A percentile compares a stretch with the other conserved stretches of the same genome.
These are phyloP conservation scores for Melanogrammus aeglefinus DNA, from an alignment of 2,797 vertebrate genomes.

Conservation along the genomic window DNA sequence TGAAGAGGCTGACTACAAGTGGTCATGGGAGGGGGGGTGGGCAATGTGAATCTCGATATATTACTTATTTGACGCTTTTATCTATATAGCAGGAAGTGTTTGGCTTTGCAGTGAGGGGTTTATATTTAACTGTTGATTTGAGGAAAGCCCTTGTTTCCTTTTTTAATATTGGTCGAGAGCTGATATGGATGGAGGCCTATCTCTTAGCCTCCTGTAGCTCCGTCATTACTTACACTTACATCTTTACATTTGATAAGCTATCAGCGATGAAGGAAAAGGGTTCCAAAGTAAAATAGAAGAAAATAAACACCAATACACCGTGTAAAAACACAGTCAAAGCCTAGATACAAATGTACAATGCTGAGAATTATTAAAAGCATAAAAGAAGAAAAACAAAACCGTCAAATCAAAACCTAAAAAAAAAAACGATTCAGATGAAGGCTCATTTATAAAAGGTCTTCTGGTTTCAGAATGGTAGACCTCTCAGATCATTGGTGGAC, in stretches of 20 bases:
- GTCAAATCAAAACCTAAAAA: background rate
- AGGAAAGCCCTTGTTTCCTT: background rate
- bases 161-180: background rate
- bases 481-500: background rate
- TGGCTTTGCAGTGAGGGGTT: no score
- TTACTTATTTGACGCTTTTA: no score
- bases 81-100: no score
- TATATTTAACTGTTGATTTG: background rate
- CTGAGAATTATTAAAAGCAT: background rate
- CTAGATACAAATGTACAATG: background rate
- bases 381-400: no score
- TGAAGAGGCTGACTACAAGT: no score
- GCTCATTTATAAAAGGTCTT: background rate
- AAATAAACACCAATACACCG: background rate
- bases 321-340: background rate
- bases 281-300: background rate
- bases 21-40: no score
- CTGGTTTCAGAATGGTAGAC: background rate
- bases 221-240: no score
- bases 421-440: background rate
- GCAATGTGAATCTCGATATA: no score
- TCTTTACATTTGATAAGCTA: no score
- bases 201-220: no score
- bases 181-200: no score
- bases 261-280: no score